Evolutionary conservation across 2,113 vertebrate species (phyloP).

Genomic region (Apaloderma vittatum): DNA sequence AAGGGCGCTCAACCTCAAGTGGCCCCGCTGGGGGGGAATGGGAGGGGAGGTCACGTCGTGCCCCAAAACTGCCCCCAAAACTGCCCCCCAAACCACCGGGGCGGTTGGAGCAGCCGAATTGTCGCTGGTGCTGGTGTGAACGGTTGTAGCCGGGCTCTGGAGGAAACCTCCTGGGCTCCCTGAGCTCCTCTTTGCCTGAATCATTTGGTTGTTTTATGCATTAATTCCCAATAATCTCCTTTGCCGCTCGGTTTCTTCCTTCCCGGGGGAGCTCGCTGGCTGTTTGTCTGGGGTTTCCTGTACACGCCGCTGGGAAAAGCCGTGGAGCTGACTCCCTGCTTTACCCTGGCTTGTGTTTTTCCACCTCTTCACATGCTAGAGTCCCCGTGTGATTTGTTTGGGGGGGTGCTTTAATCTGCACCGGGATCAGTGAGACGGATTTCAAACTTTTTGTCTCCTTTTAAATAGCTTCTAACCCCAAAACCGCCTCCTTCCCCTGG

Average conservation of each 20-base stretch:
- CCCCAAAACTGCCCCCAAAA: fast-evolving
- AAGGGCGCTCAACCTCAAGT: no score
- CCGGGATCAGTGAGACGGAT: fast-evolving
- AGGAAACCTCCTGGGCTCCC: not conserved
- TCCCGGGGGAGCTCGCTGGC: not conserved
- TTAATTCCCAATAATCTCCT: not conserved
- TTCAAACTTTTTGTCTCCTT: not conserved
- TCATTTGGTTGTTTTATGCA: not conserved
- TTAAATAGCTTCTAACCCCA: not conserved
- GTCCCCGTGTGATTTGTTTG: not conserved
- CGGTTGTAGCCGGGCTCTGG: fast-evolving
- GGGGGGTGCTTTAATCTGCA: not conserved
- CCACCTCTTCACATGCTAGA: not conserved
- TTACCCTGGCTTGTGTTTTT: not conserved
- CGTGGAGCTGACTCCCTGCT: not conserved
- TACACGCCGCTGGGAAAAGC: not conserved
- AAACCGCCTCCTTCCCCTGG: fast-evolving
- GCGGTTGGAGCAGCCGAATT: not conserved
- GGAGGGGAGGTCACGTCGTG: fast-evolving
- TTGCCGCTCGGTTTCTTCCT: not conserved
- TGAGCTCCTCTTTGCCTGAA: not conserved
- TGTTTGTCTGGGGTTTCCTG: not conserved
- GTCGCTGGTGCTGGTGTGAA: fast-evolving
- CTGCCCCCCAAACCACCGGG: not conserved
- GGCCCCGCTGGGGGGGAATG: no score